phyloP scores from a whole-genome alignment of 1,140 invertebrate genomes.

The Grapholita molesta region DNA sequence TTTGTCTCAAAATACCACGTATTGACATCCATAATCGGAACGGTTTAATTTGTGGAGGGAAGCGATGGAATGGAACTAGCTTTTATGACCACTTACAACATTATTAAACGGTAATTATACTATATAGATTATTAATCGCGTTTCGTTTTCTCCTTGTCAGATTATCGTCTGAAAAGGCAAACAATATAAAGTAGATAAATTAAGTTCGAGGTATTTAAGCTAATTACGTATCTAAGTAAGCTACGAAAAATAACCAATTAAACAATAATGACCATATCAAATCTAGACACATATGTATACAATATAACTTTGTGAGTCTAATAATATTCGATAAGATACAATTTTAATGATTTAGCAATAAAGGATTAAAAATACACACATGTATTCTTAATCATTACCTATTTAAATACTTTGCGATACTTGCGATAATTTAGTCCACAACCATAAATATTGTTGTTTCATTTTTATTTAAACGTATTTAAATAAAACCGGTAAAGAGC shows the following conservation, averaged over 20 bases:
- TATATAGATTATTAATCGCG: background rate
- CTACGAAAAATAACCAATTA: background rate
- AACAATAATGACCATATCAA: background rate
- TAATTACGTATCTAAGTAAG: no score
- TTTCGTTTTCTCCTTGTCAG: background rate
- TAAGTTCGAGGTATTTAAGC: background rate
- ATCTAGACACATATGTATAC: no score
- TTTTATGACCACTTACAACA: background rate
- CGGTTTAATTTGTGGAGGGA: slow-evolving; percentile 1
- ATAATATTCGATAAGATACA: no score
- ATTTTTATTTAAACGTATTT: no score
- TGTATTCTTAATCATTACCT: no score
- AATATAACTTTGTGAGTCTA: no score
- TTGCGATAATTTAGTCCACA: no score
- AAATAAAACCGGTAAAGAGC: background rate
- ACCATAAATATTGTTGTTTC: no score
- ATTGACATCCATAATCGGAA: slow-evolving; percentile 3
- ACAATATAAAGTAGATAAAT: background rate
- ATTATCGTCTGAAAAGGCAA: background rate
- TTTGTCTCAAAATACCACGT: slow-evolving; percentile 14
- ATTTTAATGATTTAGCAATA: no score
- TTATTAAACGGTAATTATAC: background rate
- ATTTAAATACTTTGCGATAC: no score
- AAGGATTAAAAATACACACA: no score
- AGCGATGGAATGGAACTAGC: background rate